Conservation (phyloP, 1,140 invertebrate genomes). For the Cecropterus lyciades region DNA sequence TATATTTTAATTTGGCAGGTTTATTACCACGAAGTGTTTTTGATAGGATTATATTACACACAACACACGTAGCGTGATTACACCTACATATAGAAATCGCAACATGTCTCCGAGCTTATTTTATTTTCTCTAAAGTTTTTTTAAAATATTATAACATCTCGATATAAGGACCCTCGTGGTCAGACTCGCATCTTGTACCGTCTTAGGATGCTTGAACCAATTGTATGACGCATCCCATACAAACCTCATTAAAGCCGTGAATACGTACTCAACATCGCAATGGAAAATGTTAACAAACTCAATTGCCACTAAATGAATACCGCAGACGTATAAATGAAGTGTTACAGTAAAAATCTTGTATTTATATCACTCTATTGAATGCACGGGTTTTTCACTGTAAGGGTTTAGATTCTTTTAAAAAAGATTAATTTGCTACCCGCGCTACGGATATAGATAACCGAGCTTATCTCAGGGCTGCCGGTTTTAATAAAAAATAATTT, state of each 20-base stretch:
- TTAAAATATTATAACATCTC: no score
- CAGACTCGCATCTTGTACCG: not conserved
- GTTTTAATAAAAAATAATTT: not conserved
- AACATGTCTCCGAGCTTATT: no score
- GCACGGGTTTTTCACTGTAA: constrained; percentile 20
- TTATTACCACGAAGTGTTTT: no score
- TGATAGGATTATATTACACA: no score
- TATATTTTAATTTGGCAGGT: no score
- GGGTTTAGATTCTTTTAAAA: constrained; percentile 28
- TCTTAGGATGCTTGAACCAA: constrained; percentile 3
- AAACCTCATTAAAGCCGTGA: constrained; percentile 17
- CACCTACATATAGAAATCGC: no score
- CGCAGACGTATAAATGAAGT: constrained; percentile 32
- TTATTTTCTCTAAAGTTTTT: not conserved
- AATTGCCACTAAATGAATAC: constrained; percentile 35
- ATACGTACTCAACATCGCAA: constrained; percentile 9
- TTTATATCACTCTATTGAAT: constrained; percentile 28
- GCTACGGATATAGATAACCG: constrained; percentile 31
- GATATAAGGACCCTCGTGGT: not conserved
- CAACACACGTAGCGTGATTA: no score
- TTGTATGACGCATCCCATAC: constrained; percentile 4
- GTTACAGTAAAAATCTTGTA: constrained; percentile 32
- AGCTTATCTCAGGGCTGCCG: constrained; percentile 22
- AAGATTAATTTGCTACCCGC: constrained; percentile 32
- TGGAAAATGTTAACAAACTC: not conserved